Conservation (phyloP, 2,113 vertebrate genomes). For the Circaetus gallicus region DNA sequence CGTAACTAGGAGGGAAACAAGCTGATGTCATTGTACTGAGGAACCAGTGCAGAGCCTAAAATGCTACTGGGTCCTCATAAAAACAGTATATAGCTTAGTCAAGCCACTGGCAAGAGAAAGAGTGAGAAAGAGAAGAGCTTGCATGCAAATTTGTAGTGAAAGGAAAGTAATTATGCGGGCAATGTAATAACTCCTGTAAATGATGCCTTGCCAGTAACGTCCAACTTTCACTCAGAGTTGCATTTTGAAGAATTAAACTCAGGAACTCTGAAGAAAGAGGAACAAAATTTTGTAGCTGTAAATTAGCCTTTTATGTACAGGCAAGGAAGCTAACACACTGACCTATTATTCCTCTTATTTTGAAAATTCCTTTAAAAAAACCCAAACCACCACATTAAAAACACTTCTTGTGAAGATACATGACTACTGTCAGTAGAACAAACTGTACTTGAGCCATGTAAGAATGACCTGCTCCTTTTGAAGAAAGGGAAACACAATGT, state of each 20-base stretch:
- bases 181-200: not conserved
- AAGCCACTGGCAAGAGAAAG: not conserved
- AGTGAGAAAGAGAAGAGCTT: not conserved
- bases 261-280: not conserved
- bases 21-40: not conserved
- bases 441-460: not conserved
- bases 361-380: not conserved
- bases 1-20: accelerated
- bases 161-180: not conserved
- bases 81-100: not conserved
- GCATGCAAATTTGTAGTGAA: not conserved
- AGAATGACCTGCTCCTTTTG: not conserved
- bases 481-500: not conserved
- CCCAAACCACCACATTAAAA: not conserved
- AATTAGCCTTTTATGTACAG: not conserved
- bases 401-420: not conserved
- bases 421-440: not conserved
- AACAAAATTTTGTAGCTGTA: not conserved
- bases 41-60: not conserved
- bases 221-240: not conserved
- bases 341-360: not conserved
- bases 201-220: not conserved
- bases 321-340: not conserved
- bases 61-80: not conserved
- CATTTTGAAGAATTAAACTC: not conserved